Evolutionary conservation across 2,888 invertebrate genomes (phyloP).

Genomic region (Bursaphelenchus okinawaensis): DNA sequence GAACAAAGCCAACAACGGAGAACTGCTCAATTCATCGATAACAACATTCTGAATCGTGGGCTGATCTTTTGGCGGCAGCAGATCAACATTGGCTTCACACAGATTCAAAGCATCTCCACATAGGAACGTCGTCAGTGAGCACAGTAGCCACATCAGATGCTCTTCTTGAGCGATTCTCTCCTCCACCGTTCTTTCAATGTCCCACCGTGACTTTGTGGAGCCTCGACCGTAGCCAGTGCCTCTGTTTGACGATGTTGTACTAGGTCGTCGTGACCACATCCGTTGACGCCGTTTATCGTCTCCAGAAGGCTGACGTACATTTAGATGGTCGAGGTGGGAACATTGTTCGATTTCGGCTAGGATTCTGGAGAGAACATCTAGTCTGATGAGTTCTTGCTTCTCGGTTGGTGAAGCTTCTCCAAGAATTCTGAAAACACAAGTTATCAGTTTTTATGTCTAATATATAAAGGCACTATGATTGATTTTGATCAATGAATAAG

Average conservation of each 20-base stretch:
- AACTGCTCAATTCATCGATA: constrained; percentile 27
- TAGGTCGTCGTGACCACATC: background rate
- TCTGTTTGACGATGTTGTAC: constrained; percentile 10
- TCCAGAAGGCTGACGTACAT: background rate
- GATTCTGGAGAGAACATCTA: constrained; percentile 34
- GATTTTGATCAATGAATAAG: no score
- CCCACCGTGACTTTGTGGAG: constrained; percentile 54
- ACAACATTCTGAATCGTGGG: constrained; percentile 4
- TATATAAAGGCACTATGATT: no score
- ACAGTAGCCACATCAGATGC: constrained; percentile 55
- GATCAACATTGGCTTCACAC: constrained; percentile 24
- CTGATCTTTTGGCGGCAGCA: constrained; percentile 4
- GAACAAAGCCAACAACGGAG: constrained; percentile 39
- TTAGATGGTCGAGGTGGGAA: background rate
- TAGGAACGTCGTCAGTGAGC: constrained; percentile 46
- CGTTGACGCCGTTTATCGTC: background rate
- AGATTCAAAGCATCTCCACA: constrained; percentile 28
- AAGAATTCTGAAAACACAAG: constrained; percentile 32
- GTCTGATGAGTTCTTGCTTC: constrained; percentile 34
- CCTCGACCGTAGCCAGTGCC: constrained; percentile 56
- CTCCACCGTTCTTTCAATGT: constrained; percentile 38
- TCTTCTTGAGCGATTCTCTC: constrained; percentile 50
- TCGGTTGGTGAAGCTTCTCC: constrained; percentile 38
- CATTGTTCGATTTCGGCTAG: constrained; percentile 5
- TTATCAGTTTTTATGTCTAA: background rate